Evolutionary conservation across 2,797 vertebrate species (phyloP).

Genomic region (Lagocephalus sceleratus): DNA sequence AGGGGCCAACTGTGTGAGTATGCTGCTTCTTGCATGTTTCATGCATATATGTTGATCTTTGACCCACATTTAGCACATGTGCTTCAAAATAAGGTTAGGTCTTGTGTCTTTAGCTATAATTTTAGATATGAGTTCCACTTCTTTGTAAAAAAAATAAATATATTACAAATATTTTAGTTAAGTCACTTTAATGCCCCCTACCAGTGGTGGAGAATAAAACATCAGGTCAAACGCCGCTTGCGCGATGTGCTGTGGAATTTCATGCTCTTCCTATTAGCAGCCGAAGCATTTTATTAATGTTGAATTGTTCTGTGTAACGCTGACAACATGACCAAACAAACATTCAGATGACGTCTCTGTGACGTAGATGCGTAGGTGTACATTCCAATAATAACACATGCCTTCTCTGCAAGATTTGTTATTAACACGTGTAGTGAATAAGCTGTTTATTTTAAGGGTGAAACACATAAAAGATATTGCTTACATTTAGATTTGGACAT

Average conservation of each 20-base stretch:
- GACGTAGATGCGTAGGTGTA: background rate
- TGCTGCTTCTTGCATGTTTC: constrained; percentile 18
- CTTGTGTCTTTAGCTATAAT: background rate
- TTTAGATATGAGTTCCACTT: background rate
- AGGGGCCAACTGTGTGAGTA: background rate
- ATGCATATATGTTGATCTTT: constrained; percentile 28
- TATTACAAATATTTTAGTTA: constrained; percentile 5
- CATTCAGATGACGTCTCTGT: no score
- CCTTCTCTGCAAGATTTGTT: background rate
- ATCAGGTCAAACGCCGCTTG: background rate
- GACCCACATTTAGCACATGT: constrained; percentile 14
- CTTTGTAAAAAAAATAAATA: no score
- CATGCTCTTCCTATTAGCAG: background rate
- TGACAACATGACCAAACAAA: no score
- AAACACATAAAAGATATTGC: no score
- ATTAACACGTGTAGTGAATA: constrained; percentile 26
- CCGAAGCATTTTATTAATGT: background rate
- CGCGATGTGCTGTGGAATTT: no score
- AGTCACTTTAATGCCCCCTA: background rate
- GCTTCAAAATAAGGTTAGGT: background rate
- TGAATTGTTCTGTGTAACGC: no score
- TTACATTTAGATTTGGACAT: no score
- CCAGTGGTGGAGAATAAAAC: no score
- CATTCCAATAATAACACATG: constrained; percentile 3
- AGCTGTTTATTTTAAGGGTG: no score